Evolutionary conservation across 1,140 invertebrate species (phyloP), one percentile per base, ranked within the genome.

Genomic region (Hypsibius dujardini): DNA sequence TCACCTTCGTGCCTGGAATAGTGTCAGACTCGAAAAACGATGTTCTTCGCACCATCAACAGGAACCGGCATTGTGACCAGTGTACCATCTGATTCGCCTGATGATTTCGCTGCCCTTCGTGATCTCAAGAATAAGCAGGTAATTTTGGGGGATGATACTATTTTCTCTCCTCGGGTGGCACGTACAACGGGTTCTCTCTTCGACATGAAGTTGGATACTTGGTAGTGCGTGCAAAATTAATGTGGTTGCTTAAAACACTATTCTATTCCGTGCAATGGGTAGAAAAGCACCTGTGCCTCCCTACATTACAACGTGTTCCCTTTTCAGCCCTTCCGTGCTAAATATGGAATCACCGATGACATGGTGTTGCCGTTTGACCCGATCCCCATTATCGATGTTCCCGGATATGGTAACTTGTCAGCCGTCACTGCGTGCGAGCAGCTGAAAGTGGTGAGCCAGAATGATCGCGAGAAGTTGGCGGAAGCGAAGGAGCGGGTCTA

Each of bases 21-120:
- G 7, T 56, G 46, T 7, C 72, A 73, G 47, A 28, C 71, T 12
- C 69, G 62, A 1, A 42, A 14, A 1, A 45, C 45, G 71, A 72
- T 56, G 59, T 71, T 15, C 7, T 50, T 70, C 15, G 7, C 40
- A 42, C 47, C 50, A 46, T 71, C 7, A 72, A 62, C 74, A 72
- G 90, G 95, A 28, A 98, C 95, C 3, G 96, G 95, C 28, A 85
- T 99, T 72, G 96, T 99, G 0, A 97, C 95, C 0, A 95, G 92
- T 76, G 96, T 99, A 1, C 95, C 95, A 0, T 96, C 94, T 1
- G 96, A 98, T 83, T 90, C 96, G 1, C 96, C 96, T 1, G 96
- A 99, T 82, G 96, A 99, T 81, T 98, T 89, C 80, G 94, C 93
- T 46, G 94, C 95, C 47, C 81, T 98, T 1, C 83, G 87, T 15